Base-by-base conservation (phyloP, 2,888 invertebrate species). In the Parasteatoda lunata region DNA sequence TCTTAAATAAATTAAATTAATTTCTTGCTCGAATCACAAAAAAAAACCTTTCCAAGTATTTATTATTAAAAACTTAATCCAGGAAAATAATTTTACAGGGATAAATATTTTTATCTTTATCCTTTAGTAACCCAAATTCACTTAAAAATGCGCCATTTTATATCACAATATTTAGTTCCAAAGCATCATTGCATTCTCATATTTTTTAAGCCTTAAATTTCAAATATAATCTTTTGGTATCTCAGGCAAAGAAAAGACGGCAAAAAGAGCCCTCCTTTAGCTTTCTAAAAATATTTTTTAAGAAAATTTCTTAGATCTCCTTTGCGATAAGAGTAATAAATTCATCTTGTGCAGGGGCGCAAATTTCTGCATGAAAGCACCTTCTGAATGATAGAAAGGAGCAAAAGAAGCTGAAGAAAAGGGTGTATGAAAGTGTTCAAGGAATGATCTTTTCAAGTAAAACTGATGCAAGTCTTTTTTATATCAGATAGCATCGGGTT, bases 321-420 rank as follows among this genome's bases (percentile, higher is more conserved):
- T 64, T 54, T 59, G 68, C 52, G 81, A 81, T 81, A 81, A 81
- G 75, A 75, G 81, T 75, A 81, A 81, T 81, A 81, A 81, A 81
- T 81, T 81, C 81, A 75, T 81, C 75, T 66, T 69, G 15, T 69
- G 75, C 49, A 64, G 54, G 48, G 47, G 73, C 75, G 75, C 81
- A 81, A 75, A 81, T 81, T 81, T 81, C 81, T 81, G 81, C 81
- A 75, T 81, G 75, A 81, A 81, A 81, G 69, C 65, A 51, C 69
- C 68, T 68, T 81, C 75, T 81, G 81, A 75, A 75, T 59, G 81
- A 81, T 81, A 71, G 68, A 54, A 81, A 69, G 66, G 75, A 54
- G 69, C 30, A 15, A 69, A 69, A 45, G 69, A 49, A 59, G 70
- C 64, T 49, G 9, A 6, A 68, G 68, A 48, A 51, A 13, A 15